Percentiles rank a stretch among this genome's conserved stretches.
Evolutionary conservation across 2,113 vertebrate species (phyloP).

Genomic region (Caloenas nicobarica): DNA sequence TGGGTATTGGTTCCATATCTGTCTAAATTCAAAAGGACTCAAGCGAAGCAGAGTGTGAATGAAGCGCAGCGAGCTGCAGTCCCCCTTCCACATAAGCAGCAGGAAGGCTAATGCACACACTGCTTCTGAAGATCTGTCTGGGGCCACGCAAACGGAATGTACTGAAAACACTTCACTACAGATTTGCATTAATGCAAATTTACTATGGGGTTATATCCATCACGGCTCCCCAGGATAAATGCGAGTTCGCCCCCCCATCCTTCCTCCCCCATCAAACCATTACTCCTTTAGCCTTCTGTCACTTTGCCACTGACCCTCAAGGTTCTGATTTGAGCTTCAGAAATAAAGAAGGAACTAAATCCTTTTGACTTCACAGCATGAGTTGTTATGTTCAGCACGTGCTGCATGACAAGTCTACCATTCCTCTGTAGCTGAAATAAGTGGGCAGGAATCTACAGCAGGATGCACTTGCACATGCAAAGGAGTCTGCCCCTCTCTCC

Average conservation of each 20-base stretch:
- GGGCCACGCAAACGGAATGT: rapidly evolving
- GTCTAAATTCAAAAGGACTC: background rate
- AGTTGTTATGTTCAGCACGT: background rate
- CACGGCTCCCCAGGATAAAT: background rate
- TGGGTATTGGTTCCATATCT: background rate
- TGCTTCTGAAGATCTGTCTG: background rate
- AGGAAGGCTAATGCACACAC: rapidly evolving
- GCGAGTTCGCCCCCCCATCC: background rate
- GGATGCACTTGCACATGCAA: background rate
- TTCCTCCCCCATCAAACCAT: background rate
- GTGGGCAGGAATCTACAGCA: background rate
- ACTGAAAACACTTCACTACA: rapidly evolving
- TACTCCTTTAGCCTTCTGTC: background rate
- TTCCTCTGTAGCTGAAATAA: background rate
- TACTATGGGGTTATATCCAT: rapidly evolving
- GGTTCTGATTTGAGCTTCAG: rapidly evolving
- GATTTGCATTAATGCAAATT: background rate
- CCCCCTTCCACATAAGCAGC: background rate
- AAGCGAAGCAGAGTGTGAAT: background rate
- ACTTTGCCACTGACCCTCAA: no score
- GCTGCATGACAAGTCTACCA: background rate
- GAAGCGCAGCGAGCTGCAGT: background rate
- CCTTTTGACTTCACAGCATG: background rate
- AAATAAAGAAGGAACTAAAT: background rate
- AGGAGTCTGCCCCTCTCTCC: background rate